Evolutionary conservation across 2,888 invertebrate species (phyloP).

Genomic region (Drosophila niveifrons): DNA sequence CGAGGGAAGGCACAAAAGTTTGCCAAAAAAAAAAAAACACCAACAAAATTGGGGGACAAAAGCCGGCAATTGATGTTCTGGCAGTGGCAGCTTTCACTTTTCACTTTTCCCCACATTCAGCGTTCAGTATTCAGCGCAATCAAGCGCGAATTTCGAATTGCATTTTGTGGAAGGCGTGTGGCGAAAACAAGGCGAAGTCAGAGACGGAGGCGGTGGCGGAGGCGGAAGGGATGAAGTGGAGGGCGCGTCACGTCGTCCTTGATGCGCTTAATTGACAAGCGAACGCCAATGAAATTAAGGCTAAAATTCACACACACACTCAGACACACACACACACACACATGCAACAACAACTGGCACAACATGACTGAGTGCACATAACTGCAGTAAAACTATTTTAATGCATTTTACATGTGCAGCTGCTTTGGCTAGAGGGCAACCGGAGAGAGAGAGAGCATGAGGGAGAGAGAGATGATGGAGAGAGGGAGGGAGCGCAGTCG

Average conservation of each 20-base stretch:
- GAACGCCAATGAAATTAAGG: slow-evolving; percentile 68
- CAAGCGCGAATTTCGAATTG: slow-evolving; percentile 38
- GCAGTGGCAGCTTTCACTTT: slow-evolving; percentile 21
- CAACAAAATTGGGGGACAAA: background rate
- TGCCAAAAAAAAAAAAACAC: background rate
- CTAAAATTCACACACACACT: slow-evolving; percentile 38
- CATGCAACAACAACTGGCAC: background rate
- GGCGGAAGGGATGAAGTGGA: background rate
- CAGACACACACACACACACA: slow-evolving; percentile 9
- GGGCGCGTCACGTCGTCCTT: slow-evolving; percentile 56
- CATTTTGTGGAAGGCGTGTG: slow-evolving; percentile 17
- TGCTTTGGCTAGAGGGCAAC: background rate
- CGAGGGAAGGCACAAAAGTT: slow-evolving; percentile 5
- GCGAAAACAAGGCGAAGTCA: background rate
- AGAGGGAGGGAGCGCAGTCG: background rate
- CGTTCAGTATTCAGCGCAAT: slow-evolving; percentile 6
- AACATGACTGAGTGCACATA: slow-evolving; percentile 4
- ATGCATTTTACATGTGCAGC: slow-evolving; percentile 61
- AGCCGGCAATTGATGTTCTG: slow-evolving; percentile 18
- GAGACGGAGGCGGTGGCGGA: too few species aligned
- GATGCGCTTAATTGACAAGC: slow-evolving; percentile 70
- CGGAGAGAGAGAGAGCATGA: background rate
- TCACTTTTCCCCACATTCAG: background rate
- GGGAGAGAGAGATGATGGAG: too few species aligned
- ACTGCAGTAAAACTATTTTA: slow-evolving; percentile 52